Percentiles rank a stretch among this genome's conserved stretches.
phyloP scores from a whole-genome alignment of 2,888 invertebrate species.

The Ariolimax columbianus region DNA sequence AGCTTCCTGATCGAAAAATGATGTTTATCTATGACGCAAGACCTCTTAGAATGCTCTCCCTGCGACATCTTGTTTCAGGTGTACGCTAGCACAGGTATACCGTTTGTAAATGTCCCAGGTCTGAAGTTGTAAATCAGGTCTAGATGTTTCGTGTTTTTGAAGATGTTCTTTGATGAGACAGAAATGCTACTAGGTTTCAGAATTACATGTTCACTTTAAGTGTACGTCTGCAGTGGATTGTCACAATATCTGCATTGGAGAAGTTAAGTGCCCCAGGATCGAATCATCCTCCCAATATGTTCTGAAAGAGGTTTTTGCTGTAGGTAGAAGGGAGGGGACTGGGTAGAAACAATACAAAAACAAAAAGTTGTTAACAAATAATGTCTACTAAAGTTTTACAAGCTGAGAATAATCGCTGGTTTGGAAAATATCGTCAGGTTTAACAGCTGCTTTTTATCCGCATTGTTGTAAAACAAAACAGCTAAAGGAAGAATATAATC shows the following conservation, averaged over 20 bases:
- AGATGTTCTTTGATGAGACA: conserved; percentile 21
- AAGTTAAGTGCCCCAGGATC: too few relatives aligned
- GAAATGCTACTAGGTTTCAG: not conserved
- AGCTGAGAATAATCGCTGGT: too few relatives aligned
- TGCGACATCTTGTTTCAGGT: not conserved
- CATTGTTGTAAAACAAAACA: too few relatives aligned
- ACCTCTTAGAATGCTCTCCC: not conserved
- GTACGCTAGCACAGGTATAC: not conserved
- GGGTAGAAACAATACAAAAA: too few relatives aligned
- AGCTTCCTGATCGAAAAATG: conserved; percentile 6
- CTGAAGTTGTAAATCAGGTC: not conserved
- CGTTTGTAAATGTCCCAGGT: not conserved
- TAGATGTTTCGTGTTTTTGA: not conserved
- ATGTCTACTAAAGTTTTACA: too few relatives aligned
- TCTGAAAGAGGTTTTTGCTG: too few relatives aligned
- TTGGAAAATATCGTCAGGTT: too few relatives aligned
- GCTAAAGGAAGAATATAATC: too few relatives aligned
- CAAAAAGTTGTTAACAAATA: too few relatives aligned
- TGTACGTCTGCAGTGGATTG: not conserved
- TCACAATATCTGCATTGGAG: not conserved
- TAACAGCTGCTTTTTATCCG: too few relatives aligned
- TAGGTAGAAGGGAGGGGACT: too few relatives aligned
- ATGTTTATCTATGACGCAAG: not conserved
- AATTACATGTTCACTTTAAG: not conserved
- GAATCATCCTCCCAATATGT: too few relatives aligned